phyloP scores from a whole-genome alignment of 1,140 invertebrate species.

The Triops longicaudatus region DNA sequence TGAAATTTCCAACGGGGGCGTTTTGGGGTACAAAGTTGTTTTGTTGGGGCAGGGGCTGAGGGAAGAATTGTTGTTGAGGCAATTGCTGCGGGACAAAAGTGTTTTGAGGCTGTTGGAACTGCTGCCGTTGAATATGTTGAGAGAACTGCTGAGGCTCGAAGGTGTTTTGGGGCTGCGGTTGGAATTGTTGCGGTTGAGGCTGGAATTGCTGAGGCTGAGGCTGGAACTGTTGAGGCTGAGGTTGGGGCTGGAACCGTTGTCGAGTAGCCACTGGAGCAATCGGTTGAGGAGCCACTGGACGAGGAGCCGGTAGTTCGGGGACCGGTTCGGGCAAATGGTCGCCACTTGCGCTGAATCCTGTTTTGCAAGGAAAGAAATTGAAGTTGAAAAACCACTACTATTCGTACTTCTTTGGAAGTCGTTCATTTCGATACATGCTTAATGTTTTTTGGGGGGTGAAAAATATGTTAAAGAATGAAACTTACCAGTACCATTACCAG shows the following conservation, averaged over 20 bases:
- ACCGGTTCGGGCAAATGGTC: constrained; percentile 23
- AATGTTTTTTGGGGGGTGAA: too few relatives aligned
- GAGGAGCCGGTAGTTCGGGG: constrained; percentile 17
- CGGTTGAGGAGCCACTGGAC: constrained; percentile 25
- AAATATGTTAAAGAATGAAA: background rate
- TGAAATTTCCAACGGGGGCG: too few relatives aligned
- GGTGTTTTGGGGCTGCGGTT: background rate
- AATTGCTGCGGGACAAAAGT: background rate
- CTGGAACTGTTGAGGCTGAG: background rate
- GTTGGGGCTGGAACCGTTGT: background rate
- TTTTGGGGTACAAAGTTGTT: background rate
- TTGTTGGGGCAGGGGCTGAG: background rate
- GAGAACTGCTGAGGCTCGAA: background rate
- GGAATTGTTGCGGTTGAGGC: background rate
- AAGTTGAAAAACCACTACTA: too few relatives aligned
- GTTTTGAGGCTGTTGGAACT: constrained; percentile 24
- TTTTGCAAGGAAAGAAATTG: background rate
- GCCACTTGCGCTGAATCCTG: constrained; percentile 14
- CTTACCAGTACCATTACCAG: constrained; percentile 34
- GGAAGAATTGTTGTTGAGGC: background rate
- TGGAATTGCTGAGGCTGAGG: constrained; percentile 17
- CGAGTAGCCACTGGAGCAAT: constrained; percentile 17
- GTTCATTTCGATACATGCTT: constrained; percentile 6
- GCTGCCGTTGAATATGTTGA: constrained; percentile 28
- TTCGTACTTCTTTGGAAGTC: background rate